Base-by-base conservation (phyloP, 2,113 vertebrate species). In the Neogale vison region DNA sequence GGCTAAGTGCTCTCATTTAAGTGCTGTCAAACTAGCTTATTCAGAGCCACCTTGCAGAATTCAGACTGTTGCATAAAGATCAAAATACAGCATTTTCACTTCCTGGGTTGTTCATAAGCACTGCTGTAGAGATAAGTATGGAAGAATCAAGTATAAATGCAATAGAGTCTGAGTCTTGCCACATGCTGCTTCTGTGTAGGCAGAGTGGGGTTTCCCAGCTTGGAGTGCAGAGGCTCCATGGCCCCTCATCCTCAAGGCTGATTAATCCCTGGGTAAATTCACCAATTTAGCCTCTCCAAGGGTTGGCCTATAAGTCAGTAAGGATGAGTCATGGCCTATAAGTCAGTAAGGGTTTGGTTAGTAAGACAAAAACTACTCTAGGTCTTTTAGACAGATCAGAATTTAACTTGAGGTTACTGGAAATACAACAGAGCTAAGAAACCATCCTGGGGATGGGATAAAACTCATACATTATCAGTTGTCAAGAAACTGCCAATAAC, bases 31-130 rank as follows among this genome's bases (percentile, higher is more conserved):
- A 87, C 1, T 3, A 57, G n/a, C 45, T 85, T 65, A 50, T 59
- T 85, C 50, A 89, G 8, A 84, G 4, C 6, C 21, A 76, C 13
- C 36, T 88, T 92, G 14, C 29, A 93, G 23, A 93, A 92, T 93
- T 76, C 80, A 84, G 23, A 76, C 52, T 20, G 3, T 77, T 39
- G 45, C 14, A 39, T 47, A 61, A 65, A 81, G 23, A 74, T 67
- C 17, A 83, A 89, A 93, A 69, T 47, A n/a, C 0, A 87, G 3
- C n/a, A 6, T 71, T 2, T 57, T 84, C 7, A 36, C n/a, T 69
- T 89, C 47, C 65, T 57, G 31, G 10, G 14, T 20, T 34, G 13
- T 89, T 95, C 80, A 82, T 9, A 85, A 88, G 18, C 65, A 77
- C 50, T 24, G 2, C 11, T 92, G 12, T 34, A n/a, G 65, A 86